Conservation (phyloP, 2,888 invertebrate genomes). For the Cryptocheilus praepositus region DNA sequence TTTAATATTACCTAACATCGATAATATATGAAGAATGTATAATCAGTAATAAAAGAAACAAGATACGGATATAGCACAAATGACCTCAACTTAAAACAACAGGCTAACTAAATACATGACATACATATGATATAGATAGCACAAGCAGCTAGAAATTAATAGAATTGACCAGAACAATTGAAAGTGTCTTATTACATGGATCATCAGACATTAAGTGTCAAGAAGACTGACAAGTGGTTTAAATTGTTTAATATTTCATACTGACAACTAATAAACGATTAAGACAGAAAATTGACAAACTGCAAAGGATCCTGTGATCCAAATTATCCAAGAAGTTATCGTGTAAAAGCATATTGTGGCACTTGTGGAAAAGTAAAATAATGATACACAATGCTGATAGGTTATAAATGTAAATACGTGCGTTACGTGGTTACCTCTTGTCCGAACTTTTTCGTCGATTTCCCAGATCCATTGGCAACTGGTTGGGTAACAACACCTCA, state of each 20-base stretch:
- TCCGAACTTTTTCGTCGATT: slow-evolving; percentile 51
- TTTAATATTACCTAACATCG: neutral
- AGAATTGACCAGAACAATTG: too few species aligned
- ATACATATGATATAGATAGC: too few species aligned
- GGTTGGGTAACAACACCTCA: neutral
- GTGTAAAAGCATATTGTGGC: too few species aligned
- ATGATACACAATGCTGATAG: neutral
- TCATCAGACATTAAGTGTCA: too few species aligned
- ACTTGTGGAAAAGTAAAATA: slow-evolving; percentile 3
- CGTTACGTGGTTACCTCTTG: slow-evolving; percentile 48
- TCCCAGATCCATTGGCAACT: slow-evolving; percentile 48
- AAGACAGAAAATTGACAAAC: neutral
- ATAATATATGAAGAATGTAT: neutral
- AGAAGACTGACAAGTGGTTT: too few species aligned
- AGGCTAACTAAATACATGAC: neutral
- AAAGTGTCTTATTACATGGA: too few species aligned
- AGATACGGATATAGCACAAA: neutral
- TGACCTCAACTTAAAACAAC: neutral
- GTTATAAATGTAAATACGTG: neutral
- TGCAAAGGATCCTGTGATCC: neutral
- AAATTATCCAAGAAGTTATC: neutral
- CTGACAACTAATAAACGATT: neutral
- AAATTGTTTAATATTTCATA: too few species aligned
- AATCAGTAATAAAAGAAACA: neutral
- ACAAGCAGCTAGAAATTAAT: too few species aligned